Percentiles rank a stretch among this genome's conserved stretches.
Conservation (phyloP, 2,888 invertebrate species). For the Esperia sulphurella region DNA sequence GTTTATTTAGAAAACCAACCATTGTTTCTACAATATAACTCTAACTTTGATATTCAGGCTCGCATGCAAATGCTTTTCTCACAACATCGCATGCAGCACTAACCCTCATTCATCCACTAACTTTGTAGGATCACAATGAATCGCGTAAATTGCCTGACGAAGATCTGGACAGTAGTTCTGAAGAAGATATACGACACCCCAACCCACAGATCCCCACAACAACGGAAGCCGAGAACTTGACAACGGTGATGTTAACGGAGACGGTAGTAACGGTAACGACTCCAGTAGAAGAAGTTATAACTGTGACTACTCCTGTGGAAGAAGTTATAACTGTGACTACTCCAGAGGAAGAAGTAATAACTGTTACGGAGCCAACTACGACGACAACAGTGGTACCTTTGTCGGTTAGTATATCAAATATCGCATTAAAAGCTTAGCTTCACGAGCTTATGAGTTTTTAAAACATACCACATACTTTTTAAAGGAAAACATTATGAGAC, state of each 20-base stretch:
- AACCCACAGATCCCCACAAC: not conserved
- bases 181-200: conserved; percentile 11
- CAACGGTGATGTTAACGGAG: not conserved
- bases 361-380: not conserved
- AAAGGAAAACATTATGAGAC: too few species aligned
- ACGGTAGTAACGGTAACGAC: not conserved
- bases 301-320: not conserved
- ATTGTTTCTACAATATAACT: too few species aligned
- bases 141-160: not conserved
- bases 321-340: not conserved
- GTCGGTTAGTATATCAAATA: not conserved
- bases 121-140: not conserved
- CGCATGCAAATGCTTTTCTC: too few species aligned
- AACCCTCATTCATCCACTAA: not conserved
- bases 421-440: too few species aligned
- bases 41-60: too few species aligned
- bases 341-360: too few species aligned
- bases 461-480: not conserved
- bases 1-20: too few species aligned
- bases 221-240: not conserved
- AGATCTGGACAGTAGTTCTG: conserved; percentile 16
- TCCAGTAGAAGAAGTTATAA: not conserved
- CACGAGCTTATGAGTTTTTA: too few species aligned
- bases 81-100: not conserved
- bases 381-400: not conserved